Evolutionary conservation across 92 coral and sea anemone species (phyloP), one percentile per base, ranked within the genome.

Genomic region (Hydrozoanthus gracilis): DNA sequence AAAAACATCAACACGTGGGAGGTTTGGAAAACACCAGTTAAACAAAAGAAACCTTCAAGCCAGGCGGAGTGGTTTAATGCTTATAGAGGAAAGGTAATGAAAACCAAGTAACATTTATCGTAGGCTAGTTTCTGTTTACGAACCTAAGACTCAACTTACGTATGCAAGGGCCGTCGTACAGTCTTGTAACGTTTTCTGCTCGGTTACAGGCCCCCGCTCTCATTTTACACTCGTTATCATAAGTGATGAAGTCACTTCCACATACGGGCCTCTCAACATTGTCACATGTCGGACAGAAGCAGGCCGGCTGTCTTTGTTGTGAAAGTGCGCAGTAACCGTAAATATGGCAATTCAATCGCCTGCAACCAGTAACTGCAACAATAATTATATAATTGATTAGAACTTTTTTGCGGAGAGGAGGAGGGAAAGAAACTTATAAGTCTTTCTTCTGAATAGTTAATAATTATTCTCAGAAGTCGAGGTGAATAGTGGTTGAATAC

Each of bases 261-360:
- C 99, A 97, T 76, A 95, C 95, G 86, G 93, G 97, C 62, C 92
- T 82, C 82, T 87, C 90, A 17, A 84, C 91, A 16, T 18, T n/a
- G 46, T 93, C 92, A 58, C 99, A 97, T 74, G 97, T 88, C 8
- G 99, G 97, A 52, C 99, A 97, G 71, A 78, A 87, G 73, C 99
- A 97, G 5, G 84, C 82, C n/a, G 97, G 92, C 69, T 83, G 92
- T 18, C 93, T 91, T 16, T 88, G 86, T 54, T 68, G 88, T 6
- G 93, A 83, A 4, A 95, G 91, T 49, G 88, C 86, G 71, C 99
- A 97, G 89, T 93, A 95, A 9, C 97, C 94, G 83, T 95, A 91
- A 54, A 79, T 86, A 51, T 80, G 89, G 83, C 99, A 97, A 8
- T 86, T 85, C 12, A 90, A 84, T 39, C 84, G 70, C 8, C 86